Evolutionary conservation across 1,140 invertebrate species (phyloP), one percentile per base, ranked within the genome.

Genomic region (Aphelinus atriplicis): DNA sequence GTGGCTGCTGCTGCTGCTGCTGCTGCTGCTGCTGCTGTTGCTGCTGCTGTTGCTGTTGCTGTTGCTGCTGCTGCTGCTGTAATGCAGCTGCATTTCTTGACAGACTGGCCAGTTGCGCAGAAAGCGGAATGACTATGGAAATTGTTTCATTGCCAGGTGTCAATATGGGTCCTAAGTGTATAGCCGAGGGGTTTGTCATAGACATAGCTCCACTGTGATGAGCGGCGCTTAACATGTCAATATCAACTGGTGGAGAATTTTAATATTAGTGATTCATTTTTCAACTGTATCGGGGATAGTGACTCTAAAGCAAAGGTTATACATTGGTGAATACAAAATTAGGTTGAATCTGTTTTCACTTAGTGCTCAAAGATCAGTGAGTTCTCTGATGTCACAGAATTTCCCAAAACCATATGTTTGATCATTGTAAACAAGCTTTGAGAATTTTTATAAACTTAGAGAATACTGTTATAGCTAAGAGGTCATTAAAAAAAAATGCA

Each of bases 101-200:
- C n/a, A 82, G 71, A 53, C 78, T 79, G n/a, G 80, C 75, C 43
- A 82, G 69, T 42, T 82, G 80, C 61, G 81, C 78, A 63, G 82
- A 82, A 61, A 84, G 78, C 50, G 85, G 86, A 79, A 88, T 86
- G 50, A 87, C 83, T 62, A 88, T 88, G 1, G 86, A 88, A 67
- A 88, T 86, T 1, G 85, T 85, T 60, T 88, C 85, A 4, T 82
- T 81, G 0, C 79, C 80, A 3, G 84, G 82, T 47, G 84, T 83
- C 1, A 87, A 79, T 48, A 87, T 86, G 3, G 82, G 82, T 46
- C 83, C 84, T 2, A 87, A 80, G 55, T 85, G 86, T 50, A 87
- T 86, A 0, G 83, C 80, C 4, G 84, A 81, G 50, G 84, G 78
- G 26, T 81, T 77, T 5, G 81, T 76, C 57, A 87, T 50, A 9